Conservation (phyloP, 2,888 invertebrate species). For the Lottia scabra region DNA sequence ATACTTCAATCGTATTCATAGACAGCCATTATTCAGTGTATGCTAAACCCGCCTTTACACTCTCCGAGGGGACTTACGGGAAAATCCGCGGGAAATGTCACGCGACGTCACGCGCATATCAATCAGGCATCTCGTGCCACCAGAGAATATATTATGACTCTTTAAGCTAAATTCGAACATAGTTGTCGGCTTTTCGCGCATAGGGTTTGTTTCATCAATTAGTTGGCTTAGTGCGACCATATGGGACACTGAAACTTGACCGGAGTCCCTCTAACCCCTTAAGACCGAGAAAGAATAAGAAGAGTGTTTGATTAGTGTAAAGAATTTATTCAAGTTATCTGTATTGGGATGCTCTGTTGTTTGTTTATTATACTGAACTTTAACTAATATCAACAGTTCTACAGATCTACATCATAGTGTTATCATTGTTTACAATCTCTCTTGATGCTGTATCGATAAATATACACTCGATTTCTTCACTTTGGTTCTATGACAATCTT, state of each 20-base stretch:
- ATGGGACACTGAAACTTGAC: neutral
- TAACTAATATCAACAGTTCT: no score
- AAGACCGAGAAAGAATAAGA: neutral
- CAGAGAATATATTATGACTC: conserved; percentile 5
- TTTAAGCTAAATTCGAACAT: conserved; percentile 5
- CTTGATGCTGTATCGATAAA: no score
- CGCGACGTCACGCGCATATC: conserved; percentile 5
- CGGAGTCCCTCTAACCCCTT: neutral
- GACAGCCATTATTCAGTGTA: neutral
- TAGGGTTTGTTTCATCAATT: neutral
- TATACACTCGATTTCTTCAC: no score
- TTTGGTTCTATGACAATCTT: no score
- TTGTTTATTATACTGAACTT: no score
- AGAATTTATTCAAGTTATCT: no score
- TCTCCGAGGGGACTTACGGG: neutral
- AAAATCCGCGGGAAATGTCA: conserved; percentile 6
- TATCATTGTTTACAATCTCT: no score
- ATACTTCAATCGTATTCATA: neutral
- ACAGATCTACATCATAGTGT: no score
- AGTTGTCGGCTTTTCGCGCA: conserved; percentile 4
- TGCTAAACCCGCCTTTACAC: neutral
- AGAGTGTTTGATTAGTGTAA: neutral
- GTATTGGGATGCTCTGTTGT: no score
- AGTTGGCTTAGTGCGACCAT: neutral
- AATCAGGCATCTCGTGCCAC: conserved; percentile 5